Evolutionary conservation across 2,888 invertebrate species (phyloP), one percentile per base, ranked within the genome.

Genomic region (Andrena bucephala): DNA sequence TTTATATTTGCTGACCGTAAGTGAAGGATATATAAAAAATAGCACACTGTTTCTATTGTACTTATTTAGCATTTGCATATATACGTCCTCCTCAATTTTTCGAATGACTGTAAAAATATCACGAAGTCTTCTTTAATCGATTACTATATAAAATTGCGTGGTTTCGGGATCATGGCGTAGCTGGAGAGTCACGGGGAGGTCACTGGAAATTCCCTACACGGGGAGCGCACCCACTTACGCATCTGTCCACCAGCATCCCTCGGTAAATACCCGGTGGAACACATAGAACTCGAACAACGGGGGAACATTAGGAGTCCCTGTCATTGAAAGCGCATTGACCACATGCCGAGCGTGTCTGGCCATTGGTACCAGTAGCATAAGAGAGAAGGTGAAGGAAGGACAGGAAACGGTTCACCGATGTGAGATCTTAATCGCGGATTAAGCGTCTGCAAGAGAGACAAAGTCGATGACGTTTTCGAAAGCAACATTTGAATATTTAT

Each of bases 191-290:
- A 71, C 20, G 50, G 24, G 52, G 76, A 82, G 79, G 48, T 68
- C 75, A 60, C 67, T 78, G 75, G 67, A 70, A 70, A 77, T 81
- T 81, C 72, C 79, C 77, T 77, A 63, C 27, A 63, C 66, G 87
- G 90, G 91, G 90, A 89, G 89, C 69, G 79, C 81, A 86, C 75
- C 93, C 92, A 93, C 93, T 94, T 93, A 92, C 91, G 90, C 93
- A 94, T 93, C 93, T 94, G 93, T 93, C 92, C 93, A 90, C 92
- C 93, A 90, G 91, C 92, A 90, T 92, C 92, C 92, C 91, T 90
- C 81, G 86, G 88, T 89, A 90, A 89, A 92, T 91, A 91, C 85
- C 65, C 65, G n/a, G 76, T 77, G 73, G 77, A 85, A 84, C 84
- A 82, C 84, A 88, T 81, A 73, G 77, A 82, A 80, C 60, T 24